Evolutionary conservation across 2,888 invertebrate genomes (phyloP).

Genomic region (Eupithecia dodoneata): DNA sequence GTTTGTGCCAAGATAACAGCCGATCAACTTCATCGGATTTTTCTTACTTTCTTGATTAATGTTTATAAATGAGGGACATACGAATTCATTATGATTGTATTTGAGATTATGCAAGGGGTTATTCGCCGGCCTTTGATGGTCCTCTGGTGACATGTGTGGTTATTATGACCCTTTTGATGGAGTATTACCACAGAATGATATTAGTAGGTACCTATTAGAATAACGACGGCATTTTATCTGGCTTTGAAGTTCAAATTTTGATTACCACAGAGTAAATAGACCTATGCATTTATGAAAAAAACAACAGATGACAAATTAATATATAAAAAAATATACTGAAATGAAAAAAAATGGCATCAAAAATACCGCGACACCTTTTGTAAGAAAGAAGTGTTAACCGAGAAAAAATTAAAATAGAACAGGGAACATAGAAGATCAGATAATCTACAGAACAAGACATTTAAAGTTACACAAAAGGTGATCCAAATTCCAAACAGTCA

Average conservation of each 20-base stretch:
- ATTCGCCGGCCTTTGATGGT: constrained; percentile 55
- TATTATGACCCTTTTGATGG: constrained; percentile 60
- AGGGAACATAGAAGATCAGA: not conserved
- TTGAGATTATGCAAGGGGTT: constrained; percentile 56
- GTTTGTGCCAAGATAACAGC: not conserved
- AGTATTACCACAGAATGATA: not conserved
- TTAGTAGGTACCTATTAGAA: not conserved
- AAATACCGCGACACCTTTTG: not conserved
- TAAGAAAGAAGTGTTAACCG: not conserved
- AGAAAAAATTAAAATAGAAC: not conserved
- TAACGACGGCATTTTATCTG: constrained; percentile 45
- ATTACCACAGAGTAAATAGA: not conserved
- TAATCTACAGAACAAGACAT: not conserved
- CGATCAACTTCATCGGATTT: constrained; percentile 56
- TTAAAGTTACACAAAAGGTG: constrained; percentile 8
- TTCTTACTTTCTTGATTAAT: constrained; percentile 74
- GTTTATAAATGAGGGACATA: constrained; percentile 76
- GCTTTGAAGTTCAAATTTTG: constrained; percentile 45
- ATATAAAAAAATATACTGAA: not conserved
- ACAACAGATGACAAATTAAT: too few relatives aligned
- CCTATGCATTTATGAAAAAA: not conserved
- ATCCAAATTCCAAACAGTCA: constrained; percentile 42
- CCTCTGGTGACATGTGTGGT: constrained; percentile 73
- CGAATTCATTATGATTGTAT: constrained; percentile 74
- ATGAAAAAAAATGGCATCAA: not conserved